Base-by-base conservation (phyloP, 2,113 vertebrate genomes). In the Echinops telfairi region DNA sequence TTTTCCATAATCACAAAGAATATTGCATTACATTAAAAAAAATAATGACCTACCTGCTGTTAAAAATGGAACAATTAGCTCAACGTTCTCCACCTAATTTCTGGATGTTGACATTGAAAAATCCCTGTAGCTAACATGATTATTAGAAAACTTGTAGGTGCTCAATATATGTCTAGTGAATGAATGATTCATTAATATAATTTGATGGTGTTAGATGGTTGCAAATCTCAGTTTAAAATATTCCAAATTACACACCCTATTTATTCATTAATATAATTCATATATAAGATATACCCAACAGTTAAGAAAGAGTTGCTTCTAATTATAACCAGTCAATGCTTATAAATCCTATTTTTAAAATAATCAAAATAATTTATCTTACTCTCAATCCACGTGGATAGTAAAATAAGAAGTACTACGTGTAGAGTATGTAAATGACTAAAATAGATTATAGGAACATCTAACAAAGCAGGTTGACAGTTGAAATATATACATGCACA, bases 171-270 rank as follows among this genome's bases (percentile, higher is more conserved):
- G 57, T 86, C 68, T 90, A 53, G 29, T 89, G 25, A 92, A 84
- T 58, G 47, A 87, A 76, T 85, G 78, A 89, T 76, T 79, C 64
- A 38, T 76, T 92, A 86, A 68, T 82, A 58, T 66, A 87, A 87
- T 95, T 87, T 94, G 92, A 84, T 80, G 78, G 57, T 91, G 23
- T 47, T 71, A 2, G n/a, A 29, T 77, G n/a, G 62, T 60, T 78
- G 92, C 84, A 95, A 43, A 82, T 93, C 93, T 81, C 82, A 85
- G 12, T 84, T 88, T 90, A 75, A 89, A 92, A 83, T 84, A 96
- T 94, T 89, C 77, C 79, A 29, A 93, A 84, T 86, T 68, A 68
- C 38, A 70, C 29, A 88, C 4, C 17, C 9, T 77, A 68, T 78
- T 78, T 60, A 93, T 47, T 29, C 60, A 53, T 88, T 90, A 73